Percentiles rank a stretch among this genome's conserved stretches.
phyloP scores from a whole-genome alignment of 2,888 invertebrate species.

The Melinaea marsaeus region DNA sequence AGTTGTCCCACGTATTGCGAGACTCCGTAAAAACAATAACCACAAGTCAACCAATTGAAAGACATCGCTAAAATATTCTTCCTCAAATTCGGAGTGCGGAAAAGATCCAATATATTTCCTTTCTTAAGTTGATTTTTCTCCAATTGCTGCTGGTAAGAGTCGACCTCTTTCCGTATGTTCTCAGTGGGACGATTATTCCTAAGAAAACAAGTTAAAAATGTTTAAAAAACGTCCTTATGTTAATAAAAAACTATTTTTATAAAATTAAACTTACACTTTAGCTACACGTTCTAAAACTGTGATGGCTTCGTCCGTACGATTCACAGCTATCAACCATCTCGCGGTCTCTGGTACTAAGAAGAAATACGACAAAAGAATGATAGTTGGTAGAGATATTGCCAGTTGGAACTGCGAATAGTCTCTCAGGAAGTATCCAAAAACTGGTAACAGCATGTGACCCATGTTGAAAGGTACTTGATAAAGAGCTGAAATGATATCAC shows the following conservation, averaged over 20 bases:
- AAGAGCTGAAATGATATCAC: constrained; percentile 78
- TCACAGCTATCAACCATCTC: constrained; percentile 86
- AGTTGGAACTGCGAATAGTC: constrained; percentile 82
- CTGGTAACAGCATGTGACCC: constrained; percentile 81
- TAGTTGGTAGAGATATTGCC: constrained; percentile 79
- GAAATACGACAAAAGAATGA: constrained; percentile 80
- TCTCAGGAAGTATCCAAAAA: constrained; percentile 80
- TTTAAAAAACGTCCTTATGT: neutral
- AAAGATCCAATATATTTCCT: constrained; percentile 80
- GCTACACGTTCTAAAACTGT: constrained; percentile 82
- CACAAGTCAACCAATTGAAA: constrained; percentile 88
- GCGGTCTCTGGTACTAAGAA: constrained; percentile 87
- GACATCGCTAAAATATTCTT: constrained; percentile 84
- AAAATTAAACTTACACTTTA: constrained; percentile 54
- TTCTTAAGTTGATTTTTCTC: constrained; percentile 58
- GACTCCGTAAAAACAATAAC: constrained; percentile 87
- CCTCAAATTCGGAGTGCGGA: constrained; percentile 84
- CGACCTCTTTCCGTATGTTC: constrained; percentile 62
- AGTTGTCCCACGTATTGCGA: constrained; percentile 89
- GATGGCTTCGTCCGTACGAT: constrained; percentile 81
- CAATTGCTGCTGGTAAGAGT: constrained; percentile 50
- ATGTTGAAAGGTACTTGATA: constrained; percentile 84
- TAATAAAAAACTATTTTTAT: neutral
- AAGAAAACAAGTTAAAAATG: constrained; percentile 32
- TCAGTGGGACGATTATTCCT: constrained; percentile 73